phyloP scores from a whole-genome alignment of 2,113 vertebrate genomes.

The Nansenia antarctica region DNA sequence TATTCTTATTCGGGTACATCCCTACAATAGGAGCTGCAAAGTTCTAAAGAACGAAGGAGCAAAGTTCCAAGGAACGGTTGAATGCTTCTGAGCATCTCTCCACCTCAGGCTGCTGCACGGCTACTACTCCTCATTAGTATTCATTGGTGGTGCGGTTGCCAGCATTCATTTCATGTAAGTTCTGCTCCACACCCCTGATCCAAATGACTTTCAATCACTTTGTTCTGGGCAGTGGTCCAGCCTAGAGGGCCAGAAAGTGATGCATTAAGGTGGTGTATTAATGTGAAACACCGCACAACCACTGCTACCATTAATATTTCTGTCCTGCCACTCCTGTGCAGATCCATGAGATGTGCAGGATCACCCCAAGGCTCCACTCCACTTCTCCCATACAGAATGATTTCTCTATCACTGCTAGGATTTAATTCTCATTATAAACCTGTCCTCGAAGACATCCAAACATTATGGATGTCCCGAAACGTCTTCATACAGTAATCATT shows the following conservation, averaged over 20 bases:
- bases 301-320: slow-evolving; percentile 51
- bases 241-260: slow-evolving; percentile 42
- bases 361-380: slow-evolving; percentile 12
- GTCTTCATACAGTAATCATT: neutral
- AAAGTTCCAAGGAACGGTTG: slow-evolving; percentile 2
- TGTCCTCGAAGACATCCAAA: neutral
- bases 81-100: neutral
- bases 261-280: slow-evolving; percentile 59
- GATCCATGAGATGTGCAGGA: slow-evolving; percentile 27
- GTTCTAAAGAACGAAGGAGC: slow-evolving; percentile 4
- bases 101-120: slow-evolving; percentile 9
- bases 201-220: slow-evolving; percentile 68
- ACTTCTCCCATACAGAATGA: neutral
- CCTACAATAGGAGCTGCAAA: neutral
- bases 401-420: slow-evolving; percentile 16
- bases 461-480: neutral
- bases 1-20: too few relatives aligned
- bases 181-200: slow-evolving; percentile 55
- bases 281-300: slow-evolving; percentile 54
- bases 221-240: slow-evolving; percentile 65
- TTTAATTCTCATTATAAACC: slow-evolving; percentile 16
- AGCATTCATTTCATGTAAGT: slow-evolving; percentile 54
- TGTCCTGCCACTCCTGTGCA: slow-evolving; percentile 33
- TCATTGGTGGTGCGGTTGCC: slow-evolving; percentile 29
- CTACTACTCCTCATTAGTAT: slow-evolving; percentile 46